A percentile compares a stretch with the other conserved stretches of the same genome.
Conservation (phyloP, 2,797 vertebrate genomes). For the Lithobates sylvaticus region DNA sequence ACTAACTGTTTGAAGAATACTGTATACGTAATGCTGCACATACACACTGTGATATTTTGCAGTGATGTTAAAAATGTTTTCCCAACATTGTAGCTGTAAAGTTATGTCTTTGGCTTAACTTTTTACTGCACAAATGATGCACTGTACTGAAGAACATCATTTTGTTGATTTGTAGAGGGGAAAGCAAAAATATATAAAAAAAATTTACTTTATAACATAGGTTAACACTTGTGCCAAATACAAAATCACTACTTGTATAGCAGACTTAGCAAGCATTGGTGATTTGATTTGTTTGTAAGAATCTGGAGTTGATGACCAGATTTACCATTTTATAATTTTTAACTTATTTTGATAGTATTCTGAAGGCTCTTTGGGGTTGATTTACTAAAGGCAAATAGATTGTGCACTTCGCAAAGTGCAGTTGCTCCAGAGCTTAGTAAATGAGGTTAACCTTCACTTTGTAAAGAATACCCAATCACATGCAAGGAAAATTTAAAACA, state of each 20-base stretch:
- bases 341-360: background rate
- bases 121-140: background rate
- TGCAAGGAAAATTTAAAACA: no score
- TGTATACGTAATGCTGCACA: background rate
- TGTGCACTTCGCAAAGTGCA: no score
- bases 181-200: background rate
- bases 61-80: background rate
- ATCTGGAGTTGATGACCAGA: background rate
- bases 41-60: no score
- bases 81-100: background rate
- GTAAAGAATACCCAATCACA: no score
- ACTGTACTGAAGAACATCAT: background rate
- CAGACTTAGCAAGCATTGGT: background rate
- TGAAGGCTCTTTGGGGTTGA: background rate
- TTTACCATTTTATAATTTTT: background rate
- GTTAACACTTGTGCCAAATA: background rate
- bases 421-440: no score
- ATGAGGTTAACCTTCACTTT: no score
- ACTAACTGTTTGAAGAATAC: background rate
- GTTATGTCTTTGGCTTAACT: background rate
- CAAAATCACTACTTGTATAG: background rate
- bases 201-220: no score
- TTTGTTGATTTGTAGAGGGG: background rate
- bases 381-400: no score
- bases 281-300: background rate